These are phyloP conservation scores for Rhyacophila evoluta DNA, from an alignment of 2,888 invertebrate species.

Conservation along the genomic window DNA sequence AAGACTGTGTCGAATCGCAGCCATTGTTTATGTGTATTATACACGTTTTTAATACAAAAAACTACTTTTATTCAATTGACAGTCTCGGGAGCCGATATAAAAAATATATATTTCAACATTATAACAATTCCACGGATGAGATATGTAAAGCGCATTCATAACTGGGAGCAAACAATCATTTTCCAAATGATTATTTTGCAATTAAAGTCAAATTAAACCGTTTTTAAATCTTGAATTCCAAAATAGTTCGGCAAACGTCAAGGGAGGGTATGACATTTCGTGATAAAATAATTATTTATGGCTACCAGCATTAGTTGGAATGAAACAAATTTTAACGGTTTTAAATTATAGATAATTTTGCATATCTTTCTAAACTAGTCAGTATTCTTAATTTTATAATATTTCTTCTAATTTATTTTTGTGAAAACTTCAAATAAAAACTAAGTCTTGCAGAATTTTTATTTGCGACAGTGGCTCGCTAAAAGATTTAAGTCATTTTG, in stretches of 20 bases:
- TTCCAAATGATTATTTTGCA: not conserved
- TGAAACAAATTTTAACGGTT: too few relatives aligned
- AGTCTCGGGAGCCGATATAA: conserved; percentile 1
- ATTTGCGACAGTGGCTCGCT: too few relatives aligned
- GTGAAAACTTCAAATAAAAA: too few relatives aligned
- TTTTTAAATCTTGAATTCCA: not conserved
- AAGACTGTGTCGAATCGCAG: conserved; percentile 79
- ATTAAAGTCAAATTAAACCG: not conserved
- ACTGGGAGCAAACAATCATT: not conserved
- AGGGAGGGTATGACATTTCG: conserved; percentile 21
- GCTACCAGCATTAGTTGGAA: too few relatives aligned
- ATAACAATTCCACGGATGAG: not conserved
- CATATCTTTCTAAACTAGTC: too few relatives aligned
- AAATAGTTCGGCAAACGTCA: conserved; percentile 16
- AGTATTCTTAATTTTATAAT: too few relatives aligned
- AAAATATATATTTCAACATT: not conserved
- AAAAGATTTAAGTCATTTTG: too few relatives aligned
- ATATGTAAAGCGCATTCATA: not conserved
- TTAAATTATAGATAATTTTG: too few relatives aligned
- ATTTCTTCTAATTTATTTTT: too few relatives aligned
- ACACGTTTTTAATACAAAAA: conserved; percentile 9
- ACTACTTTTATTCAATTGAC: conserved; percentile 19
- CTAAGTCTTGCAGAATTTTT: too few relatives aligned
- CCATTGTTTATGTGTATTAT: conserved; percentile 65
- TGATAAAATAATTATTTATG: conserved; percentile 19